Evolutionary conservation across 2,888 invertebrate genomes (phyloP).

Genomic region (Sinohyriopsis cumingii): DNA sequence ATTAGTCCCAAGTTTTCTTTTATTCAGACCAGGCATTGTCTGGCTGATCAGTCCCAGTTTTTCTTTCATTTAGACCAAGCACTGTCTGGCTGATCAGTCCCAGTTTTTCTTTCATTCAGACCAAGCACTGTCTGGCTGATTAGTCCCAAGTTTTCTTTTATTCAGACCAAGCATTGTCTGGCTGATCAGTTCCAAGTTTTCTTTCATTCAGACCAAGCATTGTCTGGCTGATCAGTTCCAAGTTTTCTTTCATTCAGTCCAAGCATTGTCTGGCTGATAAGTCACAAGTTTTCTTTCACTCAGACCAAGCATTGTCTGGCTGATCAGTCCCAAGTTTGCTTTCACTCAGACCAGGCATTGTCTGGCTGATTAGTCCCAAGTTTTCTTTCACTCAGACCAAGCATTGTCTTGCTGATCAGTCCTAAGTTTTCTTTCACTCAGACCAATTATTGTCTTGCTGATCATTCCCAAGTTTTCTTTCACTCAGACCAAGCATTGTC

Average conservation of each 20-base stretch:
- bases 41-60: not conserved
- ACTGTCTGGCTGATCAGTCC: not conserved
- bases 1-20: not conserved
- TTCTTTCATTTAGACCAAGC: no score
- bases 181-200: not conserved
- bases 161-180: conserved; percentile 1
- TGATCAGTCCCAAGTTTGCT: not conserved
- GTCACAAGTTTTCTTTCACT: conserved; percentile 1
- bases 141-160: conserved; percentile 1
- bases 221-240: not conserved
- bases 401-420: not conserved
- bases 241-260: no score
- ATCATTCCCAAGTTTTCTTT: not conserved
- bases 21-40: no score
- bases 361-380: not conserved
- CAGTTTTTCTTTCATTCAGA: conserved; percentile 4
- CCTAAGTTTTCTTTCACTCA: conserved; percentile 5
- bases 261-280: not conserved
- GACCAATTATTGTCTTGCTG: no score
- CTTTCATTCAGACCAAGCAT: conserved; percentile 4
- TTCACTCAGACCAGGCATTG: no score
- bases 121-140: not conserved
- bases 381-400: no score
- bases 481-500: conserved; percentile 1
- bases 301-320: not conserved